A percentile compares a stretch with the other conserved stretches of the same genome.
phyloP scores from a whole-genome alignment of 2,113 vertebrate genomes.

The Pterophyllum scalare region DNA sequence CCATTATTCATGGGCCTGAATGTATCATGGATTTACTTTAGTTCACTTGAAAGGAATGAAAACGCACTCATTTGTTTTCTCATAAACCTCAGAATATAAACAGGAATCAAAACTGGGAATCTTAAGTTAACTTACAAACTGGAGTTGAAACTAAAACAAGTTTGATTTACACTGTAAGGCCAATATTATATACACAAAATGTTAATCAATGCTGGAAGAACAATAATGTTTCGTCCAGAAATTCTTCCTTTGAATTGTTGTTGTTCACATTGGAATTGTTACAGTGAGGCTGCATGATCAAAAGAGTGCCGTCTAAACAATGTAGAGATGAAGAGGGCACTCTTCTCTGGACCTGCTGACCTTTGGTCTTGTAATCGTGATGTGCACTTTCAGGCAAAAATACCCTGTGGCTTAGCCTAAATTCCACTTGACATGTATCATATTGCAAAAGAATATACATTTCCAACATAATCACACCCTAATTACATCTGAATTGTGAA shows the following conservation, averaged over 20 bases:
- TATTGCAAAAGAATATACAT: conserved; percentile 35
- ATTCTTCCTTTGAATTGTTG: neutral
- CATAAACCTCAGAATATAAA: conserved; percentile 41
- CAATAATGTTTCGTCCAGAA: neutral
- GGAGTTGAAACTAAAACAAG: conserved; percentile 8
- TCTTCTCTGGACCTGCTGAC: conserved; percentile 26
- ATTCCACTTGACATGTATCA: conserved; percentile 46
- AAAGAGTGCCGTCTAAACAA: conserved; percentile 13
- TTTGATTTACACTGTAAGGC: neutral
- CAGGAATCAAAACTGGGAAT: conserved; percentile 25
- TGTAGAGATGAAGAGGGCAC: conserved; percentile 15
- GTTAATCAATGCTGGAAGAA: neutral
- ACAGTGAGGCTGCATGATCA: neutral
- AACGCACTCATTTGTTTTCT: conserved; percentile 16
- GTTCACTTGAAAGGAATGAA: conserved; percentile 46
- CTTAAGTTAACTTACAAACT: neutral
- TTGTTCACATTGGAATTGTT: neutral
- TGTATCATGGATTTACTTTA: conserved; percentile 33
- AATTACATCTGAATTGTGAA: conserved; percentile 55
- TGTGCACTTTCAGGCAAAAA: conserved; percentile 3
- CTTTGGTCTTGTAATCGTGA: conserved; percentile 32
- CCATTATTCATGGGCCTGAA: conserved; percentile 34
- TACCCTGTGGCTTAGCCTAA: conserved; percentile 22
- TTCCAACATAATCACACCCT: conserved; percentile 39
- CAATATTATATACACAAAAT: neutral